Conservation (phyloP, 1,140 invertebrate species). For the Leguminivora glycinivorella region DNA sequence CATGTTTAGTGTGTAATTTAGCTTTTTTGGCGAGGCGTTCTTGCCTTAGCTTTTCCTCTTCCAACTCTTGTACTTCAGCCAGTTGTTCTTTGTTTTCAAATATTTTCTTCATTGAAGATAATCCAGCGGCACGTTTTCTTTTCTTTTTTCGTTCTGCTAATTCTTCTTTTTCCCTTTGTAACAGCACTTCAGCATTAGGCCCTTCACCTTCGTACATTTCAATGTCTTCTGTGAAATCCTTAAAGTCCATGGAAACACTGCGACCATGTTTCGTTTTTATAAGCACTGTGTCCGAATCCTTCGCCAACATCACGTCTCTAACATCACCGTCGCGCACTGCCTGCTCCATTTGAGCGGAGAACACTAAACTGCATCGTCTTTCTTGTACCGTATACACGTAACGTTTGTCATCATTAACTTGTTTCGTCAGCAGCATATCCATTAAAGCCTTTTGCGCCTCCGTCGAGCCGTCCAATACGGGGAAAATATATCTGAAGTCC, state of each 20-base stretch:
- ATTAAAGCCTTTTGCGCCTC: constrained; percentile 82
- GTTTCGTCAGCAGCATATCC: constrained; percentile 82
- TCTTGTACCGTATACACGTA: constrained; percentile 89
- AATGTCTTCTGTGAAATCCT: constrained; percentile 81
- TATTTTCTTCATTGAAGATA: constrained; percentile 84
- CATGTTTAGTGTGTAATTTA: constrained; percentile 70
- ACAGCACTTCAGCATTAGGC: constrained; percentile 81
- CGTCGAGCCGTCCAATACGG: constrained; percentile 82
- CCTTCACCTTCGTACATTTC: constrained; percentile 84
- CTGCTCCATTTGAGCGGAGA: constrained; percentile 86
- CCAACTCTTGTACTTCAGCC: constrained; percentile 80
- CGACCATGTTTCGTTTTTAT: constrained; percentile 86
- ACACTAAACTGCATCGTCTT: constrained; percentile 86
- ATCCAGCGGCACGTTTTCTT: constrained; percentile 78
- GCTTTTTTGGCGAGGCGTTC: constrained; percentile 74
- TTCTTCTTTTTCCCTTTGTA: constrained; percentile 81
- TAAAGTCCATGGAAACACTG: constrained; percentile 85
- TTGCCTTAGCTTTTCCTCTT: constrained; percentile 71
- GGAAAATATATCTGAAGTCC: constrained; percentile 87
- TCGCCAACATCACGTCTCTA: constrained; percentile 86
- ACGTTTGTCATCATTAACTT: constrained; percentile 79
- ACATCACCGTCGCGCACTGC: constrained; percentile 88
- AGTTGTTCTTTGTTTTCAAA: constrained; percentile 88
- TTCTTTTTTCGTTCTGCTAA: constrained; percentile 82
- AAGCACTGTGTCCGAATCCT: constrained; percentile 86